phyloP scores from a whole-genome alignment of 2,888 invertebrate species.

The Patella depressa region DNA sequence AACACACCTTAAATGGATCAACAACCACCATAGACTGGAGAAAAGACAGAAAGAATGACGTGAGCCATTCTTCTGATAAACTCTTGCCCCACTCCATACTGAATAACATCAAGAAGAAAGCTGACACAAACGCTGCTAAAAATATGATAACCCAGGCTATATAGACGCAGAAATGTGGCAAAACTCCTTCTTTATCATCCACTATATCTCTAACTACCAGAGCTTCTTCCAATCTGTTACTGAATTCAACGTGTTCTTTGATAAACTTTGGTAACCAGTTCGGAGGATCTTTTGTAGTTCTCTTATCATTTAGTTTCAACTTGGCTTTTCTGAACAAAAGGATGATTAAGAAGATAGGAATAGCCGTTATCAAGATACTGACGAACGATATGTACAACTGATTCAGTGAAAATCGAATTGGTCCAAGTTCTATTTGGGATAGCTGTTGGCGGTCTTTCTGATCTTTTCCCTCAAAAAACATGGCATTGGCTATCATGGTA shows the following conservation, averaged over 20 bases:
- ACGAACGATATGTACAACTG: conserved; percentile 30
- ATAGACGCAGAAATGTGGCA: conserved; percentile 46
- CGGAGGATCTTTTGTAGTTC: neutral
- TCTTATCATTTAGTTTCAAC: neutral
- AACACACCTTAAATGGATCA: conserved; percentile 62
- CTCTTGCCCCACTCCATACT: conserved; percentile 68
- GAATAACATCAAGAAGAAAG: conserved; percentile 69
- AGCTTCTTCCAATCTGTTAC: conserved; percentile 9
- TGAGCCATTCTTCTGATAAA: conserved; percentile 67
- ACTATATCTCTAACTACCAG: conserved; percentile 20
- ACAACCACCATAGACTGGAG: conserved; percentile 60
- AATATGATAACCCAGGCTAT: conserved; percentile 46
- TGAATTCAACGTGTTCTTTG: conserved; percentile 15
- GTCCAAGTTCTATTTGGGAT: conserved; percentile 29
- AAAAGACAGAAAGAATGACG: conserved; percentile 61
- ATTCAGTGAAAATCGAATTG: conserved; percentile 30
- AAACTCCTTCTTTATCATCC: conserved; percentile 19
- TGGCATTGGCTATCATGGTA: conserved; percentile 43
- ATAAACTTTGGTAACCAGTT: conserved; percentile 17
- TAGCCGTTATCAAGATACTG: conserved; percentile 21
- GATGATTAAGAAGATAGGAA: conserved; percentile 23
- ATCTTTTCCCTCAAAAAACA: conserved; percentile 36
- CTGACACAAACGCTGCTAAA: conserved; percentile 37
- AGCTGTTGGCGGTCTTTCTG: conserved; percentile 22
- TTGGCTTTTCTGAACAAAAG: conserved; percentile 18